Base-by-base conservation (phyloP, 2,113 vertebrate species). In the Eudyptes chrysolophus region DNA sequence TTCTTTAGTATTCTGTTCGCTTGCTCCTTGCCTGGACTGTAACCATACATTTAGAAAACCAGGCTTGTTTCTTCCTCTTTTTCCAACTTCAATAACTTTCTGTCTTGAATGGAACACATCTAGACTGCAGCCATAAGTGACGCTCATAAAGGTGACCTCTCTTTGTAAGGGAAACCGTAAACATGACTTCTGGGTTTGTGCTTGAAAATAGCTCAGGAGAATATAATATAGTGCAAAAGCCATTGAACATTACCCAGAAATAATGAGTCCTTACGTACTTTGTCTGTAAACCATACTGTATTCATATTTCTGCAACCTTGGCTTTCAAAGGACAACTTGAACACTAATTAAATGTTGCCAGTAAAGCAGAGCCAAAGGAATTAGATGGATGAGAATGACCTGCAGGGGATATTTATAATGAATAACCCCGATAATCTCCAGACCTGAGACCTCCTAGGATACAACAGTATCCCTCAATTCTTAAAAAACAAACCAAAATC, bases 231-330 rank as follows among this genome's bases (percentile, higher is more conserved):
- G n/a, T 69, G 60, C 44, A 78, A 96, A 97, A 95, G 57, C 13
- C 79, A 95, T 49, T 72, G 71, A 70, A 83, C 20, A 32, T 42
- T 44, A 54, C 29, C 32, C 44, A 84, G 87, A 86, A 93, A 96
- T 94, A 94, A 95, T 38, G 32, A 97, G 38, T 76, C 84, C 49
- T 91, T 92, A 78, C 19, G 40, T 38, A 80, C 87, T 95, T 80
- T 94, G 36, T 57, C 52, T 84, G 82, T 61, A 95, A 97, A 84
- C 25, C 30, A 71, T 51, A 65, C 46, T 27, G n/a, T 38, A 75
- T 62, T 66, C 12, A 2, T 89, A 68, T 55, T 90, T 89, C 54
- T 83, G 76, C 48, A 93, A 70, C 54, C 38, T 36, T 91, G 70
- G 46, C 70, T 94, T 96, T 94, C 90, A 92, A 87, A 95, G 55